Evolutionary conservation across 2,113 vertebrate genomes (phyloP).

Genomic region (Panthera leo): DNA sequence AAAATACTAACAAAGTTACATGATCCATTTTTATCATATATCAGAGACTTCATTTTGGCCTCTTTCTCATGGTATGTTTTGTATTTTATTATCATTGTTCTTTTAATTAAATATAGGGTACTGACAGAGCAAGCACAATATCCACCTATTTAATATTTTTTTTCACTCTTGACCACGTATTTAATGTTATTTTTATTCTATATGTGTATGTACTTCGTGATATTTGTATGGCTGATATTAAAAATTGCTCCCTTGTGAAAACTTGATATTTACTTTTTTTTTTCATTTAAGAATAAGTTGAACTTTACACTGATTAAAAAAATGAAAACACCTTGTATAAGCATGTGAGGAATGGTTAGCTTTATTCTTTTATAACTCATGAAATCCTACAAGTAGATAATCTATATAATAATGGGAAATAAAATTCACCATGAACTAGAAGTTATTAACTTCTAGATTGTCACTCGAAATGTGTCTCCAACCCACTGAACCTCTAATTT

Average conservation of each 20-base stretch:
- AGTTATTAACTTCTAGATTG: not conserved
- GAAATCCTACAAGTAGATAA: not conserved
- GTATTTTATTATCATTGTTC: not conserved
- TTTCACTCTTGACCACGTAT: not conserved
- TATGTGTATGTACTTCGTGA: not conserved
- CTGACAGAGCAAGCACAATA: not conserved
- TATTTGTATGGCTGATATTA: not conserved
- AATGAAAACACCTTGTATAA: not conserved
- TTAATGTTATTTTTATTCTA: conserved; percentile 3
- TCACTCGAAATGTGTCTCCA: not conserved
- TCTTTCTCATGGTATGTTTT: not conserved
- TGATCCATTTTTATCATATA: not conserved
- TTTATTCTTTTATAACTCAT: not conserved
- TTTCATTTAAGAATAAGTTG: not conserved
- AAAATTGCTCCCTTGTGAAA: not conserved
- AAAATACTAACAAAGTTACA: not conserved
- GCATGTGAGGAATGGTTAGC: not conserved
- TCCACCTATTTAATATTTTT: not conserved
- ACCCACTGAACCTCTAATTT: not conserved
- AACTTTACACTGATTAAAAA: not conserved
- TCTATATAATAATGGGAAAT: not conserved
- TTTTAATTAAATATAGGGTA: not conserved
- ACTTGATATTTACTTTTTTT: not conserved
- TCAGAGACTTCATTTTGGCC: not conserved
- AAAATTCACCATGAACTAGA: not conserved